Evolutionary conservation across 2,113 vertebrate species (phyloP).

Genomic region (Salminus brasiliensis): DNA sequence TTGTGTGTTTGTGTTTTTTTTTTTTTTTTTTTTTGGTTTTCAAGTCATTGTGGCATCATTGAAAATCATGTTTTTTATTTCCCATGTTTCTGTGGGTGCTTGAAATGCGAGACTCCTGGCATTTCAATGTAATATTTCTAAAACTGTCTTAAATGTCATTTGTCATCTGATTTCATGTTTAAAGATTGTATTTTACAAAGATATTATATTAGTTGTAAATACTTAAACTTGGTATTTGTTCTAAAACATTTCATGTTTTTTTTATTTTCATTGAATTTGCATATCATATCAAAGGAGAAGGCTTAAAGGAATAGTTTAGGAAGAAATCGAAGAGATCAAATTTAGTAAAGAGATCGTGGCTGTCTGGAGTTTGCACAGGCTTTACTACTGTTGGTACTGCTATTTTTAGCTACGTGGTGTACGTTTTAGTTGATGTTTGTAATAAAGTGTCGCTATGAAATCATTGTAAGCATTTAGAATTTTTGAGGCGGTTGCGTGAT

Average conservation of each 20-base stretch:
- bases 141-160: constrained; percentile 7
- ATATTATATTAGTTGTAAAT: constrained; percentile 49
- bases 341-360: too few relatives aligned
- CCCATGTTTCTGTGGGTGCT: constrained; percentile 10
- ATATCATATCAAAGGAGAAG: constrained; percentile 40
- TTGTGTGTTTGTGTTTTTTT: background rate
- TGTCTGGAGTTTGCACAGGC: too few relatives aligned
- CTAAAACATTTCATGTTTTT: constrained; percentile 18
- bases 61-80: constrained; percentile 22
- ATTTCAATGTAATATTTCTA: constrained; percentile 41
- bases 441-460: too few relatives aligned
- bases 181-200: constrained; percentile 52
- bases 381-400: too few relatives aligned
- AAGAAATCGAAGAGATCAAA: background rate
- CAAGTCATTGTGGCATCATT: constrained; percentile 6
- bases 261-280: constrained; percentile 32
- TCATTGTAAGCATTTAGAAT: too few relatives aligned
- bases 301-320: background rate
- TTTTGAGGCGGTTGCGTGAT: too few relatives aligned
- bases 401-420: too few relatives aligned
- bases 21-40: constrained; percentile 18
- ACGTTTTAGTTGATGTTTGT: too few relatives aligned
- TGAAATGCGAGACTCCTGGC: constrained; percentile 28
- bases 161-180: constrained; percentile 34
- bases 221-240: constrained; percentile 36